Evolutionary conservation across 2,797 vertebrate genomes (phyloP).

Genomic region (Paratrypauchen microcephalus): DNA sequence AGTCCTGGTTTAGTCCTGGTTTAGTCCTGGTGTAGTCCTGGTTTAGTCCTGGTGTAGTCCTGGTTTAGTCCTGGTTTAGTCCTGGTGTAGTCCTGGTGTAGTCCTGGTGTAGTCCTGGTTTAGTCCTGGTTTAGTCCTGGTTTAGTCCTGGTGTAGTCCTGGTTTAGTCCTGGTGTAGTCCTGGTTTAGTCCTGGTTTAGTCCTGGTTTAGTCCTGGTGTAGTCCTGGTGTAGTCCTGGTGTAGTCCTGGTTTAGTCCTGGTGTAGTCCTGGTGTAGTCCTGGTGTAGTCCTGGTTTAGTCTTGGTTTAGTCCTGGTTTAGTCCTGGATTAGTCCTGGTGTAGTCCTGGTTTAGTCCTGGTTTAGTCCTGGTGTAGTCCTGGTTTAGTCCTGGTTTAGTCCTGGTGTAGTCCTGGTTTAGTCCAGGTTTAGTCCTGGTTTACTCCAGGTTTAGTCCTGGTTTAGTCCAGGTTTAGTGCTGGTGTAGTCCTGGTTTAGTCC

Average conservation of each 20-base stretch:
- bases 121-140: neutral
- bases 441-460: too few relatives aligned
- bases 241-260: neutral
- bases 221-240: neutral
- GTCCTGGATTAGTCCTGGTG: too few relatives aligned
- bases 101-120: neutral
- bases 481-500: neutral
- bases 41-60: neutral
- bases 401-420: neutral
- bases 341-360: neutral
- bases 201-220: too few relatives aligned
- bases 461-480: too few relatives aligned
- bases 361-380: neutral
- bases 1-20: neutral
- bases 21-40: neutral
- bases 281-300: neutral
- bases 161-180: neutral
- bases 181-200: neutral
- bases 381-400: neutral
- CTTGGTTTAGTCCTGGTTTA: neutral
- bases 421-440: neutral
- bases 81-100: neutral
- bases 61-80: neutral
- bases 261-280: neutral
- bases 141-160: neutral